Base-by-base conservation (phyloP, 2,113 vertebrate species). In the Amia ocellicauda region DNA sequence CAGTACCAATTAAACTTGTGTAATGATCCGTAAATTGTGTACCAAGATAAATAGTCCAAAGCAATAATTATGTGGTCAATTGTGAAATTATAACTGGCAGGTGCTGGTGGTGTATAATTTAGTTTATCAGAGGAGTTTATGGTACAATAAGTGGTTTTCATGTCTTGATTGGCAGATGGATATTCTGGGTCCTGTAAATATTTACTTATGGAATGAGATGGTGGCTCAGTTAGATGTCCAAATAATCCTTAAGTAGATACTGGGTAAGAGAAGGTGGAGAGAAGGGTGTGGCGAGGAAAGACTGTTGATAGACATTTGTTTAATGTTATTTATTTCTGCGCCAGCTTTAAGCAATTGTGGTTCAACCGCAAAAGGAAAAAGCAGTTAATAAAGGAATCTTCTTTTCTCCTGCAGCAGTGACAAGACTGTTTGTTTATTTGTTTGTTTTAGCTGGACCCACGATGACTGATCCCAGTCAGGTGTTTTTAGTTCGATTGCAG, bases 311-410 rank as follows among this genome's bases (percentile, higher is more conserved):
- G 45, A 4, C 45, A 47, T 47, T 47, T 47, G 2, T 36, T 2
- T 1, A 36, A 36, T 36, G 1, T 36, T 47, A 47, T 47, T 47
- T 47, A 47, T 19, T 2, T 47, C 14, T n/a, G 45, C 4, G 11
- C 45, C 45, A 47, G n/a, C 45, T 47, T 47, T 47, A 47, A 47
- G 43, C 43, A 47, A 47, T 47, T 47, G 45, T 47, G 45, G 45
- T 47, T n/a, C n/a, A 36, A 47, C 45, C 45, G n/a, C 45, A 47
- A 13, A n/a, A 19, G 45, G 45, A 47, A 16, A 47, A 47, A 47
- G n/a, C n/a, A 16, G n/a, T 16, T 4, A 19, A 17, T 11, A 5
- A 19, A 19, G n/a, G 45, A 17, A 4, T 17, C 7, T 47, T n/a
- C 10, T 4, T 47, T 47, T 4, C 45, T 17, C 45, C n/a, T 47